Percentiles rank a stretch among this genome's conserved stretches.
Conservation (phyloP, 1,140 invertebrate genomes). For the silkworm (Bombyx mori) region ASM3026992v2 NC_085115.1:14788001-14788500, state of each 20-base stretch:
- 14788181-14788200: slow-evolving; percentile 10
- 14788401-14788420: slow-evolving; percentile 6
- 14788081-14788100: too few species aligned
- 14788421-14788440: slow-evolving; percentile 2
- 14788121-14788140: not conserved
- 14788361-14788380: slow-evolving; percentile 6
- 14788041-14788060: too few species aligned
- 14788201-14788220: slow-evolving; percentile 1
- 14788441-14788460: slow-evolving; percentile 9
- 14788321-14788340: slow-evolving; percentile 6
- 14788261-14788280: slow-evolving; percentile 7
- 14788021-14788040: too few species aligned
- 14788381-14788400: slow-evolving; percentile 9
- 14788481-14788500: slow-evolving; percentile 1
- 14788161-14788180: not conserved
- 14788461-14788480: slow-evolving; percentile 1
- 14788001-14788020: too few species aligned
- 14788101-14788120: too few species aligned
- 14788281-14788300: slow-evolving; percentile 6
- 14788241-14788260: slow-evolving; percentile 5
- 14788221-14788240: not conserved
- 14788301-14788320: slow-evolving; percentile 9
- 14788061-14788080: too few species aligned
- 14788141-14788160: too few species aligned
- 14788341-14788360: slow-evolving; percentile 2